Evolutionary conservation across 2,797 vertebrate species (phyloP), one percentile per base, ranked within the genome.

Genomic region (Tiaroga cobitis): DNA sequence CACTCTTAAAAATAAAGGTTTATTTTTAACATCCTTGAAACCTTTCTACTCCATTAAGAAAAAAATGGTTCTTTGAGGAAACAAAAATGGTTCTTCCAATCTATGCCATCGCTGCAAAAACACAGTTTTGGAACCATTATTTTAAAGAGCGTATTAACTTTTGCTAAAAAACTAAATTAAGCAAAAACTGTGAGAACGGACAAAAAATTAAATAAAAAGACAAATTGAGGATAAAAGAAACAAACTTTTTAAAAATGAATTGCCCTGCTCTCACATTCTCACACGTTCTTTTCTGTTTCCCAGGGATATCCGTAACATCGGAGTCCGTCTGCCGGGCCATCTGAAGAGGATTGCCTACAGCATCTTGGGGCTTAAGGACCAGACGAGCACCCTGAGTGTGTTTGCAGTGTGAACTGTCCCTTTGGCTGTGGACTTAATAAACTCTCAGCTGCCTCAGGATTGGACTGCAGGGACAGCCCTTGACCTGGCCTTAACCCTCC

Each of bases 281-380:
- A 79, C 85, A 81, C n/a, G 6, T 81, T 79, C 43, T 80, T 90
- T 63, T 92, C 43, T 93, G 51, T 89, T 87, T 90, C 5, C 8
- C 93, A 98, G 98, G 4, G 98, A 99, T 85, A 96, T 99, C 88
- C 97, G 96, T 91, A 97, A 96, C 86, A 96, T 99, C 0, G 98
- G 98, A 0, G 97, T 99, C 80, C 96, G 97, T 18, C 93, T 98
- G 54, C 97, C 98, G 0, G 97, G 98, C 5, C 98, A 99, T 93
- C 95, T 99, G 94, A 99, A 99, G 90, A 96, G 98, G 86, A 97
- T 99, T 0, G 96, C 97, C 85, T 98, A 98, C 92, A 99, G 98
- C 94, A 96, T 99, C 88, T 88, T 99, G 94, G 97, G 97, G 21
- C 93, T 99, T 87, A 97, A 97, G 93, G 98, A 99, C 92, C 97